Percentiles rank a stretch among this genome's conserved stretches.
These are phyloP conservation scores for Dolichopus griseipennis DNA, from an alignment of 2,888 invertebrate species.

Conservation along the genomic window DNA sequence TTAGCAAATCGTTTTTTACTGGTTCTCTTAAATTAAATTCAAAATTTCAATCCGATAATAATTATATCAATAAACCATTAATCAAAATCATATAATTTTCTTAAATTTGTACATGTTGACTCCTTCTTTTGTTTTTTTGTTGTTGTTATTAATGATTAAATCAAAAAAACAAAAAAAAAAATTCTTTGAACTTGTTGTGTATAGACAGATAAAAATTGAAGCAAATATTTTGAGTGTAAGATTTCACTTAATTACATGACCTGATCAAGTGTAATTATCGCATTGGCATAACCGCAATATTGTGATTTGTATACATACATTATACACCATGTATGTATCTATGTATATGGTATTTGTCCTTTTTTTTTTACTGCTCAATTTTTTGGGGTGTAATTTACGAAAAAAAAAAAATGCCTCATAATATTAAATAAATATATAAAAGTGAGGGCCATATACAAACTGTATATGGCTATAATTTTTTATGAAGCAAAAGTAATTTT, in stretches of 20 bases:
- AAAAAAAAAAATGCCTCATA: not conserved
- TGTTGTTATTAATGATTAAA: no score
- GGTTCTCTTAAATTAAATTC: no score
- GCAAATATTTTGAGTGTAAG: not conserved
- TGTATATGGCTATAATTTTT: no score
- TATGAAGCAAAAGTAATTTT: not conserved
- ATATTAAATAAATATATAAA: no score
- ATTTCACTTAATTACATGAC: slow-evolving; percentile 6
- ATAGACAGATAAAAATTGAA: not conserved
- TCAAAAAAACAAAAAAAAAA: no score
- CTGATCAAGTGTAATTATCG: not conserved
- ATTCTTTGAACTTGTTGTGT: not conserved
- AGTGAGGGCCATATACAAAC: no score
- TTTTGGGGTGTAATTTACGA: not conserved
- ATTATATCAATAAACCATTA: not conserved
- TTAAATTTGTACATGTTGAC: not conserved
- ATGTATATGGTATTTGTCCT: not conserved
- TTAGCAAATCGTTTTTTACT: no score
- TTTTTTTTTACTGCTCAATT: not conserved
- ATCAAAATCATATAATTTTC: not conserved
- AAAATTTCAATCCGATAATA: not conserved
- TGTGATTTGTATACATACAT: no score
- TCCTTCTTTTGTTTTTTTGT: not conserved
- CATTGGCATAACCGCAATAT: not conserved
- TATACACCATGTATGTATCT: no score